Evolutionary conservation across 2,113 vertebrate species (phyloP), one percentile per base, ranked within the genome.

Genomic region (Rhinolophus ferrumequinum): DNA sequence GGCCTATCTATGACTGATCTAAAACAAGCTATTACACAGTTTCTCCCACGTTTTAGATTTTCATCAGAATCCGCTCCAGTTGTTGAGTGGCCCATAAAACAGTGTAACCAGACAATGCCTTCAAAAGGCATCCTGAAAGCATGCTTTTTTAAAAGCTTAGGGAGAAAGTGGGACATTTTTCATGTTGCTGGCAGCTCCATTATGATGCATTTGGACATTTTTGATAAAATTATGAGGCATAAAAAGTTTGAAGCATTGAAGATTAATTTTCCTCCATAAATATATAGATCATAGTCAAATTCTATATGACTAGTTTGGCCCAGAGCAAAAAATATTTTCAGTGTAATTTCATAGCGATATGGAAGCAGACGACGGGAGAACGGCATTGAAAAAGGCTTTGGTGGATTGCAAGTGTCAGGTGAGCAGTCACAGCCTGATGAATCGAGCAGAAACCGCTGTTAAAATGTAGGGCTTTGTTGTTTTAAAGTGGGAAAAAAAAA

Each of bases 271-370:
- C 93, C 92, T 97, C 97, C 98, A 98, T 98, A 98, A 98, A 98
- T 98, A 98, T 98, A 99, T 98, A 98, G 98, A 98, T 98, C 98
- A 98, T 98, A 98, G 98, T 98, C 98, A 98, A 98, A 99, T 98
- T 98, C 98, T 97, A 97, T 98, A 98, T 98, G 97, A 96, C 84
- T 97, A 60, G 0, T 97, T 98, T 98, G 97, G 98, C 98, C 98
- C 88, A 97, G 96, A 98, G 98, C 98, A 96, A 98, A 98, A 96
- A 96, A 97, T 98, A 98, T 98, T 98, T 98, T 98, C 98, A 97
- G 97, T 97, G 96, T 98, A 98, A 98, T 98, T 98, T 98, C 97
- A 91, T 97, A 97, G 98, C 97, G 93, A 97, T 97, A 96, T 96
- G 88, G 96, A 98, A 98, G 97, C 97, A 96, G 98, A 98, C 97